Percentiles rank a stretch among this genome's conserved stretches.
Evolutionary conservation across 2,113 vertebrate genomes (phyloP).

Genomic region (Chinchilla lanigera): DNA sequence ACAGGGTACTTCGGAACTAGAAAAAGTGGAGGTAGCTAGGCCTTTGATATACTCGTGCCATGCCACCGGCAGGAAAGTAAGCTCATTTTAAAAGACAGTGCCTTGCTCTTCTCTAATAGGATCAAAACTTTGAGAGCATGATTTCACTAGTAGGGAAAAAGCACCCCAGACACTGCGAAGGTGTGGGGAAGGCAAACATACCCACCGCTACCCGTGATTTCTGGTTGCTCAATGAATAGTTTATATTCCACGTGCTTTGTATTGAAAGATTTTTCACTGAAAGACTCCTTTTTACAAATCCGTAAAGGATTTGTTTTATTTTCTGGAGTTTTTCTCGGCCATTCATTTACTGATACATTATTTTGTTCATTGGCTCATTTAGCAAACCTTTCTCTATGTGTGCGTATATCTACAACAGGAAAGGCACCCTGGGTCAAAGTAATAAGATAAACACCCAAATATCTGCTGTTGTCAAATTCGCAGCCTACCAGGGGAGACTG

Average conservation of each 20-base stretch:
- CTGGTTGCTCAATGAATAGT: background rate
- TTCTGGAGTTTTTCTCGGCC: background rate
- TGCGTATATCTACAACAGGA: background rate
- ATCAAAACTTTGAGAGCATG: background rate
- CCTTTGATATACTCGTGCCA: background rate
- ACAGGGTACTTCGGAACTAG: background rate
- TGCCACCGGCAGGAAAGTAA: background rate
- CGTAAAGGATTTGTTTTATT: background rate
- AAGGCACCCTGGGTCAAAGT: background rate
- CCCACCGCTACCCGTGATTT: background rate
- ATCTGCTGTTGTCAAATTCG: background rate
- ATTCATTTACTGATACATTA: background rate
- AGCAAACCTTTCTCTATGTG: background rate
- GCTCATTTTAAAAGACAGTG: slow-evolving; percentile 17
- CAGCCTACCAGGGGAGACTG: background rate
- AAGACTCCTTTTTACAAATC: background rate
- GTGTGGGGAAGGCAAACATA: accelerated
- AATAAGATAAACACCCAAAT: background rate
- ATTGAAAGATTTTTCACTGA: background rate
- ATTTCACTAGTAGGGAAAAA: background rate
- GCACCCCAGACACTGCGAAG: background rate
- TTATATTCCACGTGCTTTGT: background rate
- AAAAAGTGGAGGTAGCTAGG: background rate
- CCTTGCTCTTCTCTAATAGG: slow-evolving; percentile 8
- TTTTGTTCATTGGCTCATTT: background rate